Percentiles rank a stretch among this genome's conserved stretches.
Evolutionary conservation across 2,888 invertebrate species (phyloP).

Genomic region (Heliconius aoede): DNA sequence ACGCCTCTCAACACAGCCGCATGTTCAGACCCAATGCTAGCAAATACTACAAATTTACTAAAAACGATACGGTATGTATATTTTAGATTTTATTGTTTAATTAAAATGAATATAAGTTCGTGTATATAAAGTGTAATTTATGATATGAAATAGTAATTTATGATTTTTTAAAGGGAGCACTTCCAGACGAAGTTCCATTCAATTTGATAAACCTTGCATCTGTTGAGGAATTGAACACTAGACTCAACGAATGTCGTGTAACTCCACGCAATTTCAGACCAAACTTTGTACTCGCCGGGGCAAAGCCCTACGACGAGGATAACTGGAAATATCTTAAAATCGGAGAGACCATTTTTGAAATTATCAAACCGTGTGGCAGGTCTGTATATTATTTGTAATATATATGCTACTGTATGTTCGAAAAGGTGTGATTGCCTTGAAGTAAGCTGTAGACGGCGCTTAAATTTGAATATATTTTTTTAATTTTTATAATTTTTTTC

Average conservation of each 20-base stretch:
- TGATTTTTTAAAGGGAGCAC: conserved; percentile 80
- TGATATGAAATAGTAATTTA: neutral
- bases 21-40: conserved; percentile 49
- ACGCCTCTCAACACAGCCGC: conserved; percentile 74
- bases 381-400: conserved; percentile 61
- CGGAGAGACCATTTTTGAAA: conserved; percentile 85
- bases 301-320: conserved; percentile 86
- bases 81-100: neutral
- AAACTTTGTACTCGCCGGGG: conserved; percentile 86
- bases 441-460: neutral
- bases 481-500: neutral
- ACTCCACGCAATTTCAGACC: conserved; percentile 85
- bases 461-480: neutral
- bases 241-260: conserved; percentile 78
- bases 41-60: conserved; percentile 61
- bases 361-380: conserved; percentile 87
- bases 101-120: too few species aligned
- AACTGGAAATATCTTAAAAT: conserved; percentile 88
- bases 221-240: conserved; percentile 85
- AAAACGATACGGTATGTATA: conserved; percentile 71
- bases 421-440: neutral
- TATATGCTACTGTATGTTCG: neutral
- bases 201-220: conserved; percentile 87
- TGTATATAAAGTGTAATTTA: neutral
- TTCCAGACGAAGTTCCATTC: conserved; percentile 87